Base-by-base conservation (phyloP, 2,888 invertebrate species). In the Drosophila melanosoma region DNA sequence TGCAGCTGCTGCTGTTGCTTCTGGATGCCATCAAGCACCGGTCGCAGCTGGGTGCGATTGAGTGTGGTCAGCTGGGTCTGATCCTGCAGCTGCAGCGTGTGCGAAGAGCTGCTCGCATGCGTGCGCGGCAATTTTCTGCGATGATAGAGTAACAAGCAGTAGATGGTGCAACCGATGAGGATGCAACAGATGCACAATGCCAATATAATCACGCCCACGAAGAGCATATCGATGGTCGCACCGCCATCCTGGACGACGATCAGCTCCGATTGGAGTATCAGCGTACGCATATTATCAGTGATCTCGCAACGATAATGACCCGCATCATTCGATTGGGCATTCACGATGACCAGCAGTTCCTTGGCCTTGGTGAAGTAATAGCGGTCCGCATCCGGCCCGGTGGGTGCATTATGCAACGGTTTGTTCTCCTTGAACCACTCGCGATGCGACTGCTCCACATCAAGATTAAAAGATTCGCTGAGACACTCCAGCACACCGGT, bases 231-330 rank as follows among this genome's bases (percentile, higher is more conserved):
- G 57, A 84, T 82, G 56, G 84, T 90, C 11, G 86, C 70, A 23
- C 82, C 83, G 52, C 83, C 83, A 54, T 91, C 91, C 70, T 91
- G 85, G 6, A 92, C 90, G 33, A 92, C 91, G 17, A 91, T 63
- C 60, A 92, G 67, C 15, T 92, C 91, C 48, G 86, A 81, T 45
- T 91, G 90, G 48, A 92, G 74, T 1, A 84, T 89, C 33, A 84
- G 76, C 0, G 91, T 91, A 8, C 91, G 91, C 15, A 88, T 87
- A 20, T 88, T 90, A 94, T 99, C 99, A 51, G 96, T 96, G 92
- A 99, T 96, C 92, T 97, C 96, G 94, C 99, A 99, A 86, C 97
- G 96, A 93, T 98, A 99, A 70, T 94, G 94, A 0, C 98, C 99
- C 36, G 96, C 96, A 94, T 99, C 98, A 77, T 94, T 94, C 5